These are phyloP conservation scores for Coleophora deauratella DNA, from an alignment of 2,888 invertebrate genomes.

Conservation along the genomic window DNA sequence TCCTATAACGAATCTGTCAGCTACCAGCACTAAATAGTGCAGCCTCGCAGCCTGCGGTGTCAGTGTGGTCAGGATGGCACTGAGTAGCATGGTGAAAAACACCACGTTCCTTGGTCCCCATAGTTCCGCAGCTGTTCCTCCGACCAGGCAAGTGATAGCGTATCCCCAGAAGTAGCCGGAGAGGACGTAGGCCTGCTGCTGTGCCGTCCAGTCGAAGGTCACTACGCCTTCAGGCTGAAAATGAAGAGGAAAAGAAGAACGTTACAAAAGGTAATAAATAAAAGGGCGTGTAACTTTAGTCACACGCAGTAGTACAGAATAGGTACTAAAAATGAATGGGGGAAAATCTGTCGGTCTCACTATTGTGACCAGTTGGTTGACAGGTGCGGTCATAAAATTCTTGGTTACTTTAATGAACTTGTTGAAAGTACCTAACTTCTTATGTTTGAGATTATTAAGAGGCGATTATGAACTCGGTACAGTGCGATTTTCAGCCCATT, in stretches of 20 bases:
- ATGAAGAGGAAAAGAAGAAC: neutral
- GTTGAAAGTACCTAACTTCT: too few relatives aligned
- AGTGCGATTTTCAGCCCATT: too few relatives aligned
- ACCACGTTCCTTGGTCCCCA: conserved; percentile 76
- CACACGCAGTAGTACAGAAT: too few relatives aligned
- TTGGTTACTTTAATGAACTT: too few relatives aligned
- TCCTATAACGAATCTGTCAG: conserved; percentile 74
- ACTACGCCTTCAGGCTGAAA: conserved; percentile 50
- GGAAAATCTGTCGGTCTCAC: too few relatives aligned
- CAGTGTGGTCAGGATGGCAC: conserved; percentile 73
- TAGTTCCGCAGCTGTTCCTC: conserved; percentile 77
- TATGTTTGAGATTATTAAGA: too few relatives aligned
- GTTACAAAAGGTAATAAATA: too few relatives aligned
- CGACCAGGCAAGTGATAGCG: conserved; percentile 76
- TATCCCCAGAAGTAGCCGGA: conserved; percentile 75
- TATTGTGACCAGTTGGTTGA: too few relatives aligned
- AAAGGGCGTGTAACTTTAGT: too few relatives aligned
- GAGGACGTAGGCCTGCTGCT: conserved; percentile 77
- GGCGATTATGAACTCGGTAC: too few relatives aligned
- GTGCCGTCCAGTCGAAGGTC: conserved; percentile 72
- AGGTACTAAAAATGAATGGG: too few relatives aligned
- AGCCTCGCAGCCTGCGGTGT: conserved; percentile 76
- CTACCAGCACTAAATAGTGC: conserved; percentile 74
- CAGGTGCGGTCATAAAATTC: too few relatives aligned
- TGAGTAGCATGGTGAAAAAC: conserved; percentile 69